Conservation (phyloP, 2,113 vertebrate genomes). For the Rhadina sibilatrix region DNA sequence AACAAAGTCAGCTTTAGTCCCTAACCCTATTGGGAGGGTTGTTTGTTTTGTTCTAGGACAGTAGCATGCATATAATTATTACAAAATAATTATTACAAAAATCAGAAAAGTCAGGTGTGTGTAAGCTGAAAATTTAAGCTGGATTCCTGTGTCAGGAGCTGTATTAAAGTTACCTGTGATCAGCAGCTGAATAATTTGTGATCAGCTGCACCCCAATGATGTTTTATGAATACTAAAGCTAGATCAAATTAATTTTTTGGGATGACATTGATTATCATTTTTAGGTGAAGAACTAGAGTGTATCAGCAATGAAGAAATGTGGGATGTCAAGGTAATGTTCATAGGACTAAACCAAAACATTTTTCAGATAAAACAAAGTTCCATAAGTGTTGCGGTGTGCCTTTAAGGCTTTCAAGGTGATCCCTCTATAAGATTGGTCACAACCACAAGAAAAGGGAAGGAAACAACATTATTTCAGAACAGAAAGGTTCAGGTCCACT, state of each 20-base stretch:
- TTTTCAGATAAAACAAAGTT: not conserved
- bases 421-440: not conserved
- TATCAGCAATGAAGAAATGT: not conserved
- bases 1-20: not conserved
- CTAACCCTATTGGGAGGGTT: not conserved
- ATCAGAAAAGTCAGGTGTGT: not conserved
- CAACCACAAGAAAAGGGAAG: not conserved
- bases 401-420: too few relatives aligned
- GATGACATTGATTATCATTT: not conserved
- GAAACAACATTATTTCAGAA: not conserved
- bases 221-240: not conserved
- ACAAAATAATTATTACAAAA: not conserved
- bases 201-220: not conserved
- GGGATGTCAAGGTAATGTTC: not conserved
- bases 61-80: not conserved
- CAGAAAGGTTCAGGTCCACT: not conserved
- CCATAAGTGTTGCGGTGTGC: too few relatives aligned
- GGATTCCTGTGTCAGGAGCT: not conserved
- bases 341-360: not conserved
- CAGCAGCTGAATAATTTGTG: not conserved
- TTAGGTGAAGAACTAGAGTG: not conserved
- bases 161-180: not conserved
- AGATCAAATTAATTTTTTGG: not conserved
- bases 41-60: not conserved
- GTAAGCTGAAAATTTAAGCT: not conserved